phyloP scores from a whole-genome alignment of 2,797 vertebrate genomes.

The Xiphophorus birchmanni region DNA sequence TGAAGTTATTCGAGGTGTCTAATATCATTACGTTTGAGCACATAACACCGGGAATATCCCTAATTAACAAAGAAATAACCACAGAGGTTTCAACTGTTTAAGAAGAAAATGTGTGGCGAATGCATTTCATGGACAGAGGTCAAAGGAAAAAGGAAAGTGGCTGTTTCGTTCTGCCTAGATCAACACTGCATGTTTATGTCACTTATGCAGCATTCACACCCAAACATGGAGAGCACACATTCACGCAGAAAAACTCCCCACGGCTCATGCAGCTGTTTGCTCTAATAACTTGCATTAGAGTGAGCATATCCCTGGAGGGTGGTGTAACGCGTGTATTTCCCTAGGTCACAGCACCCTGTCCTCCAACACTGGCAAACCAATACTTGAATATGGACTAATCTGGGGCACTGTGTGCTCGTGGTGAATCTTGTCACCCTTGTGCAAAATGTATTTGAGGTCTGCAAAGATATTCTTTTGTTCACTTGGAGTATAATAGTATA shows the following conservation, averaged over 20 bases:
- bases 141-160: constrained; percentile 4
- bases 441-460: constrained; percentile 40
- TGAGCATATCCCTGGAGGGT: constrained; percentile 68
- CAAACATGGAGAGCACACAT: constrained; percentile 34
- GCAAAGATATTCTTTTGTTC: constrained; percentile 38
- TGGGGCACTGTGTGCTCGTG: constrained; percentile 52
- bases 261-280: constrained; percentile 70
- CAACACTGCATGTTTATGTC: constrained; percentile 38
- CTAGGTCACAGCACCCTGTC: constrained; percentile 56
- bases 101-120: constrained; percentile 13
- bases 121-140: constrained; percentile 25
- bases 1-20: constrained; percentile 48
- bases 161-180: constrained; percentile 17
- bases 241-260: constrained; percentile 44
- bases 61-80: constrained; percentile 53
- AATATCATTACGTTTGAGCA: constrained; percentile 46
- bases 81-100: constrained; percentile 20
- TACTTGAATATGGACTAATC: constrained; percentile 54
- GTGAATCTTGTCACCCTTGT: constrained; percentile 56
- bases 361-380: constrained; percentile 48
- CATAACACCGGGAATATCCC: constrained; percentile 38
- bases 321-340: constrained; percentile 47
- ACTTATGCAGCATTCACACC: constrained; percentile 30
- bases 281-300: constrained; percentile 72
- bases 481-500: constrained; percentile 12